Evolutionary conservation across 2,797 vertebrate species (phyloP), one percentile per base, ranked within the genome.

Genomic region (Lutra lutra): DNA sequence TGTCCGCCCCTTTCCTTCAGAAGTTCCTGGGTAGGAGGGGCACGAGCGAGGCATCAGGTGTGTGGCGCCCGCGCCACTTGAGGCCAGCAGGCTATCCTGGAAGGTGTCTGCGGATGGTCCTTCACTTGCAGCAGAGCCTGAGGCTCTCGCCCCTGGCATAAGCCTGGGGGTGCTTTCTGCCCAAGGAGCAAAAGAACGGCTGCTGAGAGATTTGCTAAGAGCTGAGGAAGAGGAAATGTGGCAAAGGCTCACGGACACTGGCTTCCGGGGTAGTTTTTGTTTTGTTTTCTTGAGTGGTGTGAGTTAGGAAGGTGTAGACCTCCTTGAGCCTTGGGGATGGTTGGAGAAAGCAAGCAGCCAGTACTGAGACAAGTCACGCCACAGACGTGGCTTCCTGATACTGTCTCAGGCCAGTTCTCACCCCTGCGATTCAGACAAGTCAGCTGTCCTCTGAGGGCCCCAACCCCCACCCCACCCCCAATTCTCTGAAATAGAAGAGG

Each of bases 221-320:
- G 92, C 95, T 95, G 0, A 62, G 25, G 48, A 92, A 98, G 97
- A 98, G 98, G 98, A 99, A 99, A 96, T 98, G 98, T 97, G 94
- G 98, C 98, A 98, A 98, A 96, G 82, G 94, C 96, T 98, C 88
- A 75, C 87, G 97, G 97, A 97, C 93, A 92, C 92, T 46, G 92
- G 97, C 97, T 99, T 99, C 98, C 98, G 97, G 91, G 80, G 11
- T 66, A 82, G 75, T 95, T 95, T 90, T 89, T 87, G 94, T 95
- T 89, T 96, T 96, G 89, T 95, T 96, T 92, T 95, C 82, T 85
- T 78, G 64, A 80, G 18, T 27, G 27, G 0, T 40, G 5, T 35
- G 77, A n/a, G 43, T 89, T 66, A 32, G 94, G 83, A 87, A 78
- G 38, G 32, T 20, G 0, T 10, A 20, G 48, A 43, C 29, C 35